Base-by-base conservation (phyloP, 2,113 vertebrate species). In the Sylvilagus bachmani region DNA sequence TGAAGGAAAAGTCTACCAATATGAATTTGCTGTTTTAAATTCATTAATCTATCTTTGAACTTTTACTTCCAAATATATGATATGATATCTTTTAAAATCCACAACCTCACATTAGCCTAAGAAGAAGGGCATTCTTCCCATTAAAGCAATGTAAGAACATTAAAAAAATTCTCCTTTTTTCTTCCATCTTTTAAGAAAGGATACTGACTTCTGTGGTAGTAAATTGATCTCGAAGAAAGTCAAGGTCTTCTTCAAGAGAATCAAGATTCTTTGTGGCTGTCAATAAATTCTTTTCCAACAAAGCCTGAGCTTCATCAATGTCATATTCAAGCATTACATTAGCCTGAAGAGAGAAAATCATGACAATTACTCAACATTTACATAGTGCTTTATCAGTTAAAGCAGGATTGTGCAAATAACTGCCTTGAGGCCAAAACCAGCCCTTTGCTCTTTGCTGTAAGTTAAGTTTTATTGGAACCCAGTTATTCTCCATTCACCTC, bases 151-250 rank as follows among this genome's bases (percentile, higher is more conserved):
- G 38, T 66, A 83, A 86, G 21, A 84, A 86, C 4, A 4, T 36
- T 58, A 62, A 14, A 74, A 33, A 86, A 75, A 69, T 78, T 80
- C 31, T 88, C 14, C 21, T 49, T 44, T 25, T 10, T 12, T 69
- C 73, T 44, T 44, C 44, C 44, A 44, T 77, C 67, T 73, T 95
- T 89, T 51, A 69, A 71, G 51, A 98, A 99, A 99, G 99, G 99
- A 99, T 99, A 99, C 99, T 99, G 99, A 99, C 99, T 99, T 99
- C 99, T 77, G 99, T 99, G 98, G 99, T 99, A 97, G 99, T 99
- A 98, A 99, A 99, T 96, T 99, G 99, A 98, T 99, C 99, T 98
- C 99, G 98, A 97, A 99, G 98, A 98, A 99, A 99, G 96, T 99
- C 99, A 94, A 99, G 98, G 95, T 99, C 99, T 89, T 99, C 99